Evolutionary conservation across 2,113 vertebrate genomes (phyloP), one percentile per base, ranked within the genome.

Genomic region (Helogale parvula): DNA sequence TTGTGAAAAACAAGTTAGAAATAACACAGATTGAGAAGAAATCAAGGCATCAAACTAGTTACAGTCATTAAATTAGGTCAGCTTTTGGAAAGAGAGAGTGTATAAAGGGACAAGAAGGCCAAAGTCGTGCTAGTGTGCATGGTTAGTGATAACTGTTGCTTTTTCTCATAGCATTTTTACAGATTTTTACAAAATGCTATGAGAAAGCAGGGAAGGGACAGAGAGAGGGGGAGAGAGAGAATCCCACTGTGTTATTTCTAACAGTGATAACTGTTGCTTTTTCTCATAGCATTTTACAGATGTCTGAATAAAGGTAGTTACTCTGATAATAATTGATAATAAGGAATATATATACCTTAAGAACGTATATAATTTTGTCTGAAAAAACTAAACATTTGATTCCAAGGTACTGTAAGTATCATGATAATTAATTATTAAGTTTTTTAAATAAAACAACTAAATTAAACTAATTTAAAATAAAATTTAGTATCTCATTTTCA

Each of bases 301-400:
- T 91, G 15, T 60, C 54, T 66, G 31, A 66, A 71, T 33, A 50
- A 90, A 85, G 85, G 29, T 90, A 31, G 17, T 52, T 74, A 38
- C 41, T 94, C 2, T 84, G 52, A 50, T 71, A 45, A 47, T 38
- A 66, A 65, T 35, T 88, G 31, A 31, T 68, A 69, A 27, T 63
- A 82, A 68, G n/a, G 23, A 81, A 76, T 76, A 82, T 23, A 54
- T 47, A 25, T 54, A 19, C 5, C 11, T 3, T 60, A 90, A 90
- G 41, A 52, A 63, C 0, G 91, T 47, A 66, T 21, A 52, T 6
- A 57, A 50, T 69, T 85, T 68, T 3, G 74, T 88, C 57, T 90
- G 35, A 93, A 88, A 77, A 63, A 83, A 76, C 69, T 33, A 68
- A 92, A 83, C 41, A 45, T 93, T 63, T 82, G 27, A 85, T 92